Conservation (phyloP, 2,888 invertebrate genomes). For the Cepaea hortensis region DNA sequence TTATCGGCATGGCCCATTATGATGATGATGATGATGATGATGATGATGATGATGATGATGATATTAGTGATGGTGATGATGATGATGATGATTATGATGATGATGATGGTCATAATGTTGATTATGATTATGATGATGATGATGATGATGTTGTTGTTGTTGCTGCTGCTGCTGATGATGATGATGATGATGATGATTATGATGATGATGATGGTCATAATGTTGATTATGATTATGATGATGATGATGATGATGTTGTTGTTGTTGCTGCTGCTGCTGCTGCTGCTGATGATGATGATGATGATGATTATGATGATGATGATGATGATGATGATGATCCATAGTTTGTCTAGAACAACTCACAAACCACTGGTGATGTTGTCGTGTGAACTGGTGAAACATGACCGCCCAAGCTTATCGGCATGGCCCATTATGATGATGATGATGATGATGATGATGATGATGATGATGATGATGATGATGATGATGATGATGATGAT, state of each 20-base stretch:
- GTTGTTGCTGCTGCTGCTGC: neutral
- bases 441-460: slow-evolving; percentile 2
- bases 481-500: slow-evolving; percentile 4
- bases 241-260: slow-evolving; percentile 4
- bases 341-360: too few species aligned
- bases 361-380: too few species aligned
- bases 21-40: slow-evolving; percentile 6
- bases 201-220: neutral
- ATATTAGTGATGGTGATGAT: too few species aligned
- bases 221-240: too few species aligned
- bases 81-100: neutral
- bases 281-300: neutral
- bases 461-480: neutral
- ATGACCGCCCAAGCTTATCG: too few species aligned
- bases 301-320: neutral
- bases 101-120: too few species aligned
- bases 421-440: neutral
- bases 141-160: neutral
- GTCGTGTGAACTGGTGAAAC: too few species aligned
- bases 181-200: neutral
- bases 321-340: neutral
- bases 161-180: too few species aligned
- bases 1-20: neutral
- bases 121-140: neutral
- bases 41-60: neutral